phyloP scores from a whole-genome alignment of 2,113 vertebrate genomes.

The Phaethornis superciliosus region DNA sequence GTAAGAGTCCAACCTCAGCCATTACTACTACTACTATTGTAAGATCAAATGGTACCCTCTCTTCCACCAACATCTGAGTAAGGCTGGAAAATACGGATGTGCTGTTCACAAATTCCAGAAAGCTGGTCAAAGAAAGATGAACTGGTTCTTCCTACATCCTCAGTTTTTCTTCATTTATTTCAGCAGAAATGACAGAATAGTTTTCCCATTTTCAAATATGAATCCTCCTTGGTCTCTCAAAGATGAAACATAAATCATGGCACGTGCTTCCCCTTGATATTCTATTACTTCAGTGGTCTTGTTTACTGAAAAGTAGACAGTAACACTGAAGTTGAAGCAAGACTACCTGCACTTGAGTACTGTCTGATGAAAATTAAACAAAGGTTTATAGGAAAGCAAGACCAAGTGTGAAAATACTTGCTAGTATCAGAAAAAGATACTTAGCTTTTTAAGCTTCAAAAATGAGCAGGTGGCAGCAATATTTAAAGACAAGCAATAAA shows the following conservation, averaged over 20 bases:
- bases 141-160: neutral
- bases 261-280: neutral
- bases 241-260: rapidly evolving
- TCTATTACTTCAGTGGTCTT: neutral
- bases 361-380: neutral
- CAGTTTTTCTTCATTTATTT: neutral
- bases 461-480: neutral
- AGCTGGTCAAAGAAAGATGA: neutral
- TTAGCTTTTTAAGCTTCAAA: conserved; percentile 5
- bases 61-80: neutral
- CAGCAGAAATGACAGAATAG: neutral
- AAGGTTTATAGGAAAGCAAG: neutral
- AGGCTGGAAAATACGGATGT: neutral
- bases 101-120: neutral
- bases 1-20: neutral
- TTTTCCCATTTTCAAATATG: neutral
- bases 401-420: neutral
- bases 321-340: neutral
- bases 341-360: neutral
- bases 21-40: rapidly evolving
- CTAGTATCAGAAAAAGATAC: neutral
- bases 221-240: neutral
- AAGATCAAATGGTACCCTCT: neutral
- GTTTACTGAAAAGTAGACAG: neutral
- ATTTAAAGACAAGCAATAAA: neutral